Evolutionary conservation across 1,140 invertebrate genomes (phyloP).

Genomic region (Limonius californicus): DNA sequence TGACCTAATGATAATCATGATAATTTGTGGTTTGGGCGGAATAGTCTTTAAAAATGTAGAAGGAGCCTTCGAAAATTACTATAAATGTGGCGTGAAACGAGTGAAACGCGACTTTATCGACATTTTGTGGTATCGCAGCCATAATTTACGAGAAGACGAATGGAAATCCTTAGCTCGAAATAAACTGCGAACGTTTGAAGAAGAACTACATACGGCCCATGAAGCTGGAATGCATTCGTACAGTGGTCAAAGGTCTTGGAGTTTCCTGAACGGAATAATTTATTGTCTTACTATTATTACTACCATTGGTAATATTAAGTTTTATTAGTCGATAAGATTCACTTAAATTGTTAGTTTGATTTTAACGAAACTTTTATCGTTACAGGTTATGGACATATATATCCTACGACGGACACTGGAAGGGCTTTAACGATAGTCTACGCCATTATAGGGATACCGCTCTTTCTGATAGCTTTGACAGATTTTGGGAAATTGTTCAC

Average conservation of each 20-base stretch:
- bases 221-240: constrained; percentile 76
- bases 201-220: constrained; percentile 77
- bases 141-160: constrained; percentile 77
- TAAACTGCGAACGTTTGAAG: constrained; percentile 80
- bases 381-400: constrained; percentile 92
- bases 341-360: neutral
- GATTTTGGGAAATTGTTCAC: constrained; percentile 92
- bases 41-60: constrained; percentile 75
- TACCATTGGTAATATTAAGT: constrained; percentile 90
- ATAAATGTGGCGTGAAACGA: constrained; percentile 82
- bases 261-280: constrained; percentile 86
- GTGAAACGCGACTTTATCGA: constrained; percentile 84
- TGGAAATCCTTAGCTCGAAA: constrained; percentile 81
- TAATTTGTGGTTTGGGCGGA: constrained; percentile 74
- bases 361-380: constrained; percentile 38
- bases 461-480: constrained; percentile 86
- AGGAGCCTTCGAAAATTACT: constrained; percentile 76
- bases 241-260: constrained; percentile 84
- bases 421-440: constrained; percentile 87
- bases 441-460: constrained; percentile 91
- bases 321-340: too few species aligned
- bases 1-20: constrained; percentile 61
- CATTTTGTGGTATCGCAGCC: constrained; percentile 71
- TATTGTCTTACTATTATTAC: constrained; percentile 90
- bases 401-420: constrained; percentile 80